phyloP scores from a whole-genome alignment of 2,113 vertebrate species.

The Macquaria ambigua region DNA sequence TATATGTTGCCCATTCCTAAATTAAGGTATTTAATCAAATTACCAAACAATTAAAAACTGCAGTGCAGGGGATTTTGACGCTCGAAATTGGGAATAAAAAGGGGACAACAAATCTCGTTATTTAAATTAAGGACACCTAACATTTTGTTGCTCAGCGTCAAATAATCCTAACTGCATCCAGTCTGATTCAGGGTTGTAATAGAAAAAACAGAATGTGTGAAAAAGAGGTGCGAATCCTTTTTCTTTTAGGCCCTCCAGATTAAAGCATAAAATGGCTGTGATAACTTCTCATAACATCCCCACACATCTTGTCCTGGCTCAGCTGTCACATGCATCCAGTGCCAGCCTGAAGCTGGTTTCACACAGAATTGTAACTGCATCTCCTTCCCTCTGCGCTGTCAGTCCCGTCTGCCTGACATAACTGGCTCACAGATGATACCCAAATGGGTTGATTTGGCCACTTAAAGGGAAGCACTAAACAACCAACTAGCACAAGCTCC shows the following conservation, averaged over 20 bases:
- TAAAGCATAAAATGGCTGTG: constrained; percentile 17
- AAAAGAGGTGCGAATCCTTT: neutral
- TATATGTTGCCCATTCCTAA: neutral
- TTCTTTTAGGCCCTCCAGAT: neutral
- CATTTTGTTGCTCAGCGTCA: neutral
- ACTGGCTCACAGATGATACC: constrained; percentile 35
- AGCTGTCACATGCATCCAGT: constrained; percentile 39
- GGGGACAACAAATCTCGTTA: neutral
- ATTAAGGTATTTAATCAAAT: neutral
- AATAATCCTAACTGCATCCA: neutral
- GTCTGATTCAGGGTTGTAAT: neutral
- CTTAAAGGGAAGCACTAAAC: constrained; percentile 49
- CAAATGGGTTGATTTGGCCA: constrained; percentile 49
- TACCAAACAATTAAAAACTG: neutral
- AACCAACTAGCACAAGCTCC: constrained; percentile 32
- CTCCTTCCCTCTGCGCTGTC: constrained; percentile 16
- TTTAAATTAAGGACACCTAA: neutral
- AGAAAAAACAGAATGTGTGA: neutral
- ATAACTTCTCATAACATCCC: constrained; percentile 32
- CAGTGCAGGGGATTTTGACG: no score
- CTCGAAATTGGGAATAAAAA: neutral
- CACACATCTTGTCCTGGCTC: constrained; percentile 35
- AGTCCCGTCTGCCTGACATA: constrained; percentile 38
- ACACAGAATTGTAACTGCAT: constrained; percentile 29
- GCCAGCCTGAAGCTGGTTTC: constrained; percentile 46